phyloP scores from a whole-genome alignment of 2,797 vertebrate species.

The Hephaestus fuliginosus region DNA sequence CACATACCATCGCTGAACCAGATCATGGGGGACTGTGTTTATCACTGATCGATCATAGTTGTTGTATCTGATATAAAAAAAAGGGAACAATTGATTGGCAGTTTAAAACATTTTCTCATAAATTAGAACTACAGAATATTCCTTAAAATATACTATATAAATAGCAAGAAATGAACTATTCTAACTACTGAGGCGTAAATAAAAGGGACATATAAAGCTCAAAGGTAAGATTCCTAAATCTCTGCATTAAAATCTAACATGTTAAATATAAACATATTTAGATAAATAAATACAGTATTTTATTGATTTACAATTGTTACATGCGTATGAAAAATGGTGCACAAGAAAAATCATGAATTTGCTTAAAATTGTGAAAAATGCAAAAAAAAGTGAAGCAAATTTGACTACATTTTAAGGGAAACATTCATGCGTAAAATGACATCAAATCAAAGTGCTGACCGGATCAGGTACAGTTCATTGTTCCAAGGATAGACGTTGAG shows the following conservation, averaged over 20 bases:
- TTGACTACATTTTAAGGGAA: not conserved
- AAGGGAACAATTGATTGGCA: not conserved
- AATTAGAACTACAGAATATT: not conserved
- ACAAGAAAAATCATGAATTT: not conserved
- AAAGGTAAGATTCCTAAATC: not conserved
- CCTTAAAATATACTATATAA: not conserved
- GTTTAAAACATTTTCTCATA: not conserved
- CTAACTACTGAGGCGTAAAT: not conserved
- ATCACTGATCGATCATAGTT: conserved; percentile 94
- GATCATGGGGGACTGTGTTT: conserved; percentile 89
- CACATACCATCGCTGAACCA: conserved; percentile 90
- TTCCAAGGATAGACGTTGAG: conserved; percentile 94
- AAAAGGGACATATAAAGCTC: not conserved
- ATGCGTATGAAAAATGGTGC: not conserved
- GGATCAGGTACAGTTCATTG: conserved; percentile 93
- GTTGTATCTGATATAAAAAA: conserved; percentile 89
- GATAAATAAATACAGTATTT: not conserved
- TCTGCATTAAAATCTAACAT: not conserved
- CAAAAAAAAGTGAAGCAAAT: not conserved
- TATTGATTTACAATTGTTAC: not conserved
- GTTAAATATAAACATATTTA: too few species aligned
- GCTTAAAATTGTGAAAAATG: not conserved
- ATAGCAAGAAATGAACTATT: not conserved
- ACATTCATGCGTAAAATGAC: too few species aligned
- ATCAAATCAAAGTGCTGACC: conserved; percentile 64